Evolutionary conservation across 2,797 vertebrate genomes (phyloP), one percentile per base, ranked within the genome.

Genomic region (Sparus aurata): DNA sequence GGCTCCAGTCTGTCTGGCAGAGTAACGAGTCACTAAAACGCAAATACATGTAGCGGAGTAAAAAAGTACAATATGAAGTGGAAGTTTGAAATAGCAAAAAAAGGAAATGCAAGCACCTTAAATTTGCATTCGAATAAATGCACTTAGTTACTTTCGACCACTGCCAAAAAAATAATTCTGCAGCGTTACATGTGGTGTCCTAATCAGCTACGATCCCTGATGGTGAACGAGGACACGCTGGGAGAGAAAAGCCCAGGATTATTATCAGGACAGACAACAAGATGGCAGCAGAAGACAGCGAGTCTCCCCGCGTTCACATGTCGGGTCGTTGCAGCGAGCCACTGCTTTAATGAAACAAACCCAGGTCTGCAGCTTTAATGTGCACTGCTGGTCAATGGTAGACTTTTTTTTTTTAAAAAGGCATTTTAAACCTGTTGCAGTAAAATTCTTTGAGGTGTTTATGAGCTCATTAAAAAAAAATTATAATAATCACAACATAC

Each of bases 251-350:
- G 47, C 75, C 68, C 41, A 66, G 18, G 45, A 73, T 34, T 1
- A 34, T 9, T 34, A 63, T 41, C 3, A 16, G 5, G 15, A 61
- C 38, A 58, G 45, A 73, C 73, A 85, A 38, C 71, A 73, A 83
- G 73, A 73, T 65, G 76, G 84, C 73, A 82, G 80, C 79, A 82
- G 60, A 76, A 23, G 77, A 80, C 73, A 55, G 43, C 54, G 3
- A 30, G 23, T 25, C 0, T n/a, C 58, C 41, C 10, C 0, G 27
- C 18, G 52, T 7, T 27, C 30, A 25, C 52, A 18, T 12, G 20
- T 30, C 10, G 15, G 57, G 7, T 58, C 11, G 10, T 22, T 20
- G 30, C 0, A 18, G 6, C 20, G 3, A 67, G 17, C 10, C 16
- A 5, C 30, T 4, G 30, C 55, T 65, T 12, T 12, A 12, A 12